Evolutionary conservation across 1,140 invertebrate genomes (phyloP), one percentile per base, ranked within the genome.

Genomic region (Drosophila eugracilis): DNA sequence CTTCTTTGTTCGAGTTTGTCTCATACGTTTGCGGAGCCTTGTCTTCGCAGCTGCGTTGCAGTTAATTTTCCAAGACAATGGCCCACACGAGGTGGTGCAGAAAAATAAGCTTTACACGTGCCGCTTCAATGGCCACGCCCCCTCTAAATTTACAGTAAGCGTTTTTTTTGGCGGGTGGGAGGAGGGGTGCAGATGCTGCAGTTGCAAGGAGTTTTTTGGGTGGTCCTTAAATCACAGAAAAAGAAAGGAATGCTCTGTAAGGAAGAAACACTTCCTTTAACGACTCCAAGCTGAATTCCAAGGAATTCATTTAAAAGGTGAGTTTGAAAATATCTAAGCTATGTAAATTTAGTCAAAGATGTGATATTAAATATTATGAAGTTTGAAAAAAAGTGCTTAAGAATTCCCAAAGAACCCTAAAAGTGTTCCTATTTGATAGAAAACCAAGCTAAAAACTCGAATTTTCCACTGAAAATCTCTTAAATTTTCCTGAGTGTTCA

Each of bases 1-100:
- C 47, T 45, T 70, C 76, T 85, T 77, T 80, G 81, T 71, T 77
- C 58, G 45, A 60, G 50, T 59, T 81, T 48, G 62, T 17, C 81
- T 48, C 73, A 66, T 70, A 80, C 74, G 73, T 83, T 75, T 45
- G 44, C 41, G 24, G 44, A 49, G 44, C 39, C 39, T 62, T 76
- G 80, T 57, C 67, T 74, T 73, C 58, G 47, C 47, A 73, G 42
- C 67, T 53, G 69, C 42, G 67, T 57, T 80, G 80, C 74, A 86
- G 81, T 86, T 86, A 86, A 88, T 86, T 86, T 81, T 88, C 81
- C 81, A 71, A 86, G 83, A 86, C 83, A 88, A 86, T 78, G 83
- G 45, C 83, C 55, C 66, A 63, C 66, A 63, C 50, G 59, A 75
- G 72, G 49, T 63, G 76, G 76, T 75, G 83, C 49, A 72, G 59